Evolutionary conservation across 2,113 vertebrate genomes (phyloP).

Genomic region (Phasianus colchicus): DNA sequence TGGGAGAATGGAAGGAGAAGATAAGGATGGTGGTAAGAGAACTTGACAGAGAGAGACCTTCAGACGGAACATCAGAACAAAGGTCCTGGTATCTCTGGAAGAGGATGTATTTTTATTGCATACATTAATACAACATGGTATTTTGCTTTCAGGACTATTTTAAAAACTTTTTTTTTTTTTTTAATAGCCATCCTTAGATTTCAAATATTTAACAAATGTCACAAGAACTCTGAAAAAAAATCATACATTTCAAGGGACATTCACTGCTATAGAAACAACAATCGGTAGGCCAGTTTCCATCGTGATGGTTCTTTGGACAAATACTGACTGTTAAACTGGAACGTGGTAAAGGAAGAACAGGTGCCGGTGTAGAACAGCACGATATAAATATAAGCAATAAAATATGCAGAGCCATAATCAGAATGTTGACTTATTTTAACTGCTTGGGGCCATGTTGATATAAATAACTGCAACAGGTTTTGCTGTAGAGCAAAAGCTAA

Average conservation of each 20-base stretch:
- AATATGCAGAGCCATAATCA: conserved; percentile 59
- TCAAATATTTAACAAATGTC: neutral
- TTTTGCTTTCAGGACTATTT: neutral
- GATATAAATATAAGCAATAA: conserved; percentile 44
- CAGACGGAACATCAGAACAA: neutral
- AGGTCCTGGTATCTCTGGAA: neutral
- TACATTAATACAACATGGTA: neutral
- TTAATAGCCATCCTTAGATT: neutral
- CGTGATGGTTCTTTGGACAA: neutral
- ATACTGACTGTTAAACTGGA: neutral
- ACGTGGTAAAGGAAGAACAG: neutral
- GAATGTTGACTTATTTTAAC: conserved; percentile 39
- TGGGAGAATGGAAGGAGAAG: neutral
- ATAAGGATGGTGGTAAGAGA: neutral
- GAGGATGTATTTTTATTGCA: neutral
- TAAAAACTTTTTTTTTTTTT: accelerated
- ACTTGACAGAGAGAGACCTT: neutral
- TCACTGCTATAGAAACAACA: neutral
- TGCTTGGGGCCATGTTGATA: conserved; percentile 30
- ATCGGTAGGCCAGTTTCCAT: neutral
- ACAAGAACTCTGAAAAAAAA: neutral
- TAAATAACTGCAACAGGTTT: conserved; percentile 50
- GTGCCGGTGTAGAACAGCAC: neutral
- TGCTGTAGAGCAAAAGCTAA: conserved; percentile 23
- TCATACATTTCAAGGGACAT: neutral